These are phyloP conservation scores for Anthophora plumipes DNA, from an alignment of 2,888 invertebrate species.

Conservation along the genomic window DNA sequence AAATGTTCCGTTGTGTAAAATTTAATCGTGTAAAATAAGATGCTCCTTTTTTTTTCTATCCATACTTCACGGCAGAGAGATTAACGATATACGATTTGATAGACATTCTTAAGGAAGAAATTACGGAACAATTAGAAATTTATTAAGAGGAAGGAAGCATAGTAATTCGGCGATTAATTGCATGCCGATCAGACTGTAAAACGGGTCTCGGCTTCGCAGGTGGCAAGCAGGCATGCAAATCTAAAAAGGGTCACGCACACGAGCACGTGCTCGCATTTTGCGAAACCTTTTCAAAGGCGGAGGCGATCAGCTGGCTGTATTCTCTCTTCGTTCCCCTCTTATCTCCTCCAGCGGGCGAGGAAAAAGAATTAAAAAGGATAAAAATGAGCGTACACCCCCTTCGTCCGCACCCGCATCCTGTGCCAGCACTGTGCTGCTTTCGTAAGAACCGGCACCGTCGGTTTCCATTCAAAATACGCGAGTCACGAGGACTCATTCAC, in stretches of 20 bases:
- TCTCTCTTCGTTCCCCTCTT: slow-evolving; percentile 47
- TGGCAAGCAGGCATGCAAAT: slow-evolving; percentile 70
- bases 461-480: slow-evolving; percentile 73
- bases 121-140: neutral
- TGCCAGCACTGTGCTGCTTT: slow-evolving; percentile 64
- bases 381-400: slow-evolving; percentile 66
- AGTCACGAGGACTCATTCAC: slow-evolving; percentile 75
- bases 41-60: too few species aligned
- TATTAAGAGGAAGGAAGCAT: slow-evolving; percentile 6
- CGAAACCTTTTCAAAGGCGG: slow-evolving; percentile 72
- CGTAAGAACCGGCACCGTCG: slow-evolving; percentile 71
- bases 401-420: slow-evolving; percentile 73
- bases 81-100: too few species aligned
- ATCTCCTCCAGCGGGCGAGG: slow-evolving; percentile 43
- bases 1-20: neutral
- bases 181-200: slow-evolving; percentile 33
- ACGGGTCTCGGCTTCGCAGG: slow-evolving; percentile 68
- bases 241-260: slow-evolving; percentile 66
- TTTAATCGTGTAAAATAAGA: too few species aligned
- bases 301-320: slow-evolving; percentile 76
- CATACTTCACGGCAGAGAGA: too few species aligned
- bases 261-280: slow-evolving; percentile 73
- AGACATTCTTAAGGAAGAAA: too few species aligned
- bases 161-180: slow-evolving; percentile 44
- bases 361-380: slow-evolving; percentile 64